These are phyloP conservation scores for Actenoides hombroni DNA, from an alignment of 2,113 vertebrate species.

Conservation along the genomic window DNA sequence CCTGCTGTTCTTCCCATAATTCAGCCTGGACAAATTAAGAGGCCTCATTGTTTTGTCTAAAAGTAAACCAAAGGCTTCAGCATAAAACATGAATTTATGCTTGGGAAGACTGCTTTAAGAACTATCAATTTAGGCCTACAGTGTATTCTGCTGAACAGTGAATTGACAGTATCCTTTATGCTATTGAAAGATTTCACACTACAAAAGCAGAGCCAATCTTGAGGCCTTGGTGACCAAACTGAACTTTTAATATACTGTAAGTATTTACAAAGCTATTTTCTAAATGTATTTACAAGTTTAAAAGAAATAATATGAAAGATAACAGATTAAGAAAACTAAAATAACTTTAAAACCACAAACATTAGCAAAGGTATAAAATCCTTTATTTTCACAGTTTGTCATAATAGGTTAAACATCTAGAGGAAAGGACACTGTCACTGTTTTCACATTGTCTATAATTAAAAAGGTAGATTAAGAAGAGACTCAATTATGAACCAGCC, in stretches of 20 bases:
- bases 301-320: constrained; percentile 67
- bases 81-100: constrained; percentile 34
- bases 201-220: constrained; percentile 53
- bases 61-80: constrained; percentile 63
- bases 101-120: constrained; percentile 49
- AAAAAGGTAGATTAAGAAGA: constrained; percentile 77
- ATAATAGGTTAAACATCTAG: constrained; percentile 66
- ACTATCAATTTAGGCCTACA: constrained; percentile 54
- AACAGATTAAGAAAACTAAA: constrained; percentile 65
- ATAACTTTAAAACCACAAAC: constrained; percentile 69
- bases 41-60: constrained; percentile 30
- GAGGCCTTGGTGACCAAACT: constrained; percentile 45
- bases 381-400: constrained; percentile 81
- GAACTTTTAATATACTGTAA: constrained; percentile 43
- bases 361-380: constrained; percentile 77
- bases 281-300: constrained; percentile 77
- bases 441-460: constrained; percentile 79
- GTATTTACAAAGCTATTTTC: constrained; percentile 75
- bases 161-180: constrained; percentile 74
- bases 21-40: constrained; percentile 12
- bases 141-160: constrained; percentile 74
- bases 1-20: constrained; percentile 57
- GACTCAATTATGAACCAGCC: constrained; percentile 81
- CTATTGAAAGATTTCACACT: constrained; percentile 14
- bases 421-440: constrained; percentile 72